Evolutionary conservation across 2,113 vertebrate genomes (phyloP), one percentile per base, ranked within the genome.

Genomic region (Isichthys henryi): DNA sequence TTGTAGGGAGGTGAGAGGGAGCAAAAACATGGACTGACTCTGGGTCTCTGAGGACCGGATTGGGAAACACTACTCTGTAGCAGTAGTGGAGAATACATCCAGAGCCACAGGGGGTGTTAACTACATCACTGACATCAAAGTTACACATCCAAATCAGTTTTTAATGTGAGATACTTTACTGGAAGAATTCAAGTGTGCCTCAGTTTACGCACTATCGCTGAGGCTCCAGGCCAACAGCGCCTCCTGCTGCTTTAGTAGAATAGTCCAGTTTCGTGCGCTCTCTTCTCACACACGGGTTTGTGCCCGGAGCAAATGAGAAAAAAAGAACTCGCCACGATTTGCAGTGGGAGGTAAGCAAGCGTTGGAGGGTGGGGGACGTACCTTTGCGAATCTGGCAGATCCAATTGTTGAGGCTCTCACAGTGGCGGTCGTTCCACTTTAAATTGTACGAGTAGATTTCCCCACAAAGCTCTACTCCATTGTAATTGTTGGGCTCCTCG

Each of bases 401-500:
- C 97, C 97, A 99, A 90, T 96, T 94, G 46, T 96, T 96, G 23
- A 95, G 94, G 43, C 91, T 92, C 80, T 97, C 96, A 92, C 98
- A 99, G 89, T 97, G 95, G 3, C 94, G 90, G 88, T 98, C 98
- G 56, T 98, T 98, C 98, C 98, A 99, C 15, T 91, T 90, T 92
- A 94, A 94, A 2, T 66, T 49, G 27, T 92, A 90, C 0, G 95
- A 91, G n/a, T 5, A 91, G 89, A 97, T 89, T 90, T 98, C 97
- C 49, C 89, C 93, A 93, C 98, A 99, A 5, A 95, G 96, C 93
- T 99, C 97, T 23, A 95, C 86, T 53, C 96, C 96, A 87, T 97
- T 96, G 10, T 95, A 94, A 94, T 99, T 98, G 93, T 98, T 98
- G 53, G 98, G 98, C 90, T 99, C 97, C 91, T 97, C 98, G 23